Base-by-base conservation (phyloP, 2,888 invertebrate genomes). In the Nesidiocoris tenuis region DNA sequence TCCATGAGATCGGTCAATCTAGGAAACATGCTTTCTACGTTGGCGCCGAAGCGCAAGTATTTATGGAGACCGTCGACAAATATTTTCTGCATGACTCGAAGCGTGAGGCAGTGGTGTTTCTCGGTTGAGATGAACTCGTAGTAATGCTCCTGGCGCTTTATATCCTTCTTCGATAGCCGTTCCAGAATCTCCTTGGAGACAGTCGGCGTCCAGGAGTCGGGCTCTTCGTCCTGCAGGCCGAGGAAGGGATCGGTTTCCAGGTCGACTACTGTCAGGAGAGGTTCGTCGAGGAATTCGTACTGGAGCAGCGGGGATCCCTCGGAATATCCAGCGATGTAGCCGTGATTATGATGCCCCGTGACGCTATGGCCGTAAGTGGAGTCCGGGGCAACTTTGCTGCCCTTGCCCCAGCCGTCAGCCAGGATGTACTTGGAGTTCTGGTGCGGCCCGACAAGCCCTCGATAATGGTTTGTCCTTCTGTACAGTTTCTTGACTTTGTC, bases 121-220 rank as follows among this genome's bases (percentile, higher is more conserved):
- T 98, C 98, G 1, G 97, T 98, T 83, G 95, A 88, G 81, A 97
- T 95, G 81, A 98, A 90, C 85, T 98, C 97, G 85, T 97, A 96
- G 80, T 97, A 96, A 83, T 96, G 95, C 83, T 98, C 97, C 83
- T 98, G 98, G 71, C 96, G 88, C 82, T 97, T 97, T 9, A 96
- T 91, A 84, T 96, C 94, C 84, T 87, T 87, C 77, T 90, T 88
- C 79, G 90, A 91, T 23, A 93, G 84, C 77, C 89, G 90, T 82
- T 86, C 86, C 64, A 86, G 80, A 24, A 86, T 84, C 82, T 94
- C 95, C 80, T 94, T 93, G 22, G 95, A 93, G 65, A 95, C 94
- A 18, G 93, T 91, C 0, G 94, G 92, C n/a, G 94, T 94, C 97
- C 97, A 98, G 0, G 95, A 94, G 82, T 98, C 97, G 0, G 95